Evolutionary conservation across 2,113 vertebrate species (phyloP), one percentile per base, ranked within the genome.

Genomic region (Trogon surrucura): DNA sequence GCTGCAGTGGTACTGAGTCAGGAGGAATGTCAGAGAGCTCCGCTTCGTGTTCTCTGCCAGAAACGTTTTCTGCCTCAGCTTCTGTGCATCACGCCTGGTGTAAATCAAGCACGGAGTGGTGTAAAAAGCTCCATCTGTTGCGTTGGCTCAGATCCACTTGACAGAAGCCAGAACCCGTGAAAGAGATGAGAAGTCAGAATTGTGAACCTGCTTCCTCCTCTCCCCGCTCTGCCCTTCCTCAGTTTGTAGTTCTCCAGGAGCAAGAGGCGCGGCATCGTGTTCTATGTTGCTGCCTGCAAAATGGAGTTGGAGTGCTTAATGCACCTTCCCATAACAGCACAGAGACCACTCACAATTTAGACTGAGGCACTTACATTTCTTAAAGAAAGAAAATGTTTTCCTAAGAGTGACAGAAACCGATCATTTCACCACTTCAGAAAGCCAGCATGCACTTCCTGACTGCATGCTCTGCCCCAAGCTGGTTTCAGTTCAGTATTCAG

Each of bases 61-160:
- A 79, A 94, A 67, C 50, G 0, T 91, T 95, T 94, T 95, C 81
- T 93, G 70, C 85, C 61, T 89, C 7, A 0, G 90, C 95, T 97
- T 80, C 94, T 94, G 92, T 83, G 72, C 92, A 85, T 83, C 83
- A 80, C 2, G 67, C 88, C 89, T 91, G 89, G 95, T 94, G 95
- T 83, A 95, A 96, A 94, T 66, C 84, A 94, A 91, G 91, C 87
- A 79, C 1, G 21, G 74, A 73, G 84, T 79, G 95, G 87, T 92
- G 88, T 91, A 91, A 96, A 96, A 95, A 89, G 66, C 93, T 95
- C 94, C 93, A 65, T 97, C 95, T 95, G 95, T 30, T 0, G 0
- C 9, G 4, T 51, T 95, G 94, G 89, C 94, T 94, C 84, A 62
- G 54, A 66, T 85, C 89, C 85, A 83, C 93, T 66, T 29, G 12